Percentiles rank a stretch among this genome's conserved stretches.
Conservation (phyloP, 2,113 vertebrate species). For the Catharus minimus region DNA sequence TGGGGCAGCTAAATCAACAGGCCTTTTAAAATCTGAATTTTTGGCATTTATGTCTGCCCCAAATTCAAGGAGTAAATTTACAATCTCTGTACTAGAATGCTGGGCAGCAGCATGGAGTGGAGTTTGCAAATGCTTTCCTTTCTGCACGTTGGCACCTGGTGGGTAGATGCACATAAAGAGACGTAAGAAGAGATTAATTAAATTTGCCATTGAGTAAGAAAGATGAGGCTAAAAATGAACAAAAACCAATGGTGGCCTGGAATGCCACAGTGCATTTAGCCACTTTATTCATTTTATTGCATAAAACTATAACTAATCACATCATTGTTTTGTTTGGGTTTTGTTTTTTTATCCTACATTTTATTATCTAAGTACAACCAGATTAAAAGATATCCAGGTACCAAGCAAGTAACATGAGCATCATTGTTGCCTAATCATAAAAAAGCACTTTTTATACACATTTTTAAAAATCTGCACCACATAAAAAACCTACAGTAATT, state of each 20-base stretch:
- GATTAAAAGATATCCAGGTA: neutral
- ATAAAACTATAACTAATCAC: neutral
- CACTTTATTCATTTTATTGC: neutral
- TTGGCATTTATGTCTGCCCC: slow-evolving; percentile 91
- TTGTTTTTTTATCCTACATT: neutral
- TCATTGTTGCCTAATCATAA: neutral
- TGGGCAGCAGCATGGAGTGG: slow-evolving; percentile 91
- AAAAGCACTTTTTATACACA: neutral
- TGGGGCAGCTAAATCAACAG: slow-evolving; percentile 85
- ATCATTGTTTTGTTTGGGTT: neutral
- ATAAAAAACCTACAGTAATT: neutral
- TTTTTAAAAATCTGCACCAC: neutral
- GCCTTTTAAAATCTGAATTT: slow-evolving; percentile 85
- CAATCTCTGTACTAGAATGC: slow-evolving; percentile 80
- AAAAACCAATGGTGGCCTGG: neutral
- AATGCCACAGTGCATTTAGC: neutral
- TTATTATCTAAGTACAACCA: neutral
- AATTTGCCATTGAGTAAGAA: neutral
- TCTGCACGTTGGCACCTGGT: slow-evolving; percentile 90
- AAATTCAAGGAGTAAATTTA: slow-evolving; percentile 90
- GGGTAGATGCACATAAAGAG: neutral
- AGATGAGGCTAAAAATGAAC: neutral
- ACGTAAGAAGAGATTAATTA: neutral
- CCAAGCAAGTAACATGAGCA: neutral
- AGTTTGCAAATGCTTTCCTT: slow-evolving; percentile 87